phyloP scores from a whole-genome alignment of 2,888 invertebrate species.

The Flexamia atlantica region DNA sequence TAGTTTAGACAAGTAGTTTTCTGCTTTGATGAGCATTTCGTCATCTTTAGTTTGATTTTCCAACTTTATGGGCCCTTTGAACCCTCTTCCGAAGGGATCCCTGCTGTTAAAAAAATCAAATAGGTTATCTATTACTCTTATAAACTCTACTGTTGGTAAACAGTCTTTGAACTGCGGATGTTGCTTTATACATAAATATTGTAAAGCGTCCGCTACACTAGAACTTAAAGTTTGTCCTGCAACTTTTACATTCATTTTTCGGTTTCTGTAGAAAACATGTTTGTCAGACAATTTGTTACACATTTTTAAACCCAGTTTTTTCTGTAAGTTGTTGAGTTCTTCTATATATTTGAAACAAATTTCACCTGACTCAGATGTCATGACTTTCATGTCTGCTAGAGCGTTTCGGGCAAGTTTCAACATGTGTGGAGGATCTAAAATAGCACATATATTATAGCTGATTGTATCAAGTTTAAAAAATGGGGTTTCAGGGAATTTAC shows the following conservation, averaged over 20 bases:
- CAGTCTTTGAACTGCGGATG: conserved; percentile 27
- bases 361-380: neutral
- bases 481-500: conserved; percentile 20
- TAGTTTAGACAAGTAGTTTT: neutral
- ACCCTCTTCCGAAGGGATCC: conserved; percentile 15
- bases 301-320: conserved; percentile 18
- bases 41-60: neutral
- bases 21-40: conserved; percentile 7
- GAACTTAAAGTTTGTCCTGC: conserved; percentile 43
- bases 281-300: conserved; percentile 43
- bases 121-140: conserved; percentile 3
- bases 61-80: conserved; percentile 17
- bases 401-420: conserved; percentile 25
- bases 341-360: conserved; percentile 11
- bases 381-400: conserved; percentile 31
- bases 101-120: conserved; percentile 49
- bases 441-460: conserved; percentile 13
- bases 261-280: conserved; percentile 28
- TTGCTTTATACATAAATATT: conserved; percentile 1
- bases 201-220: conserved; percentile 38
- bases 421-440: conserved; percentile 37
- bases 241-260: conserved; percentile 47
- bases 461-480: conserved; percentile 17
- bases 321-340: conserved; percentile 14
- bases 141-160: conserved; percentile 21